Percentiles rank a stretch among this genome's conserved stretches.
These are phyloP conservation scores for Petrolisthes cinctipes DNA, from an alignment of 2,888 invertebrate species.

Conservation along the genomic window DNA sequence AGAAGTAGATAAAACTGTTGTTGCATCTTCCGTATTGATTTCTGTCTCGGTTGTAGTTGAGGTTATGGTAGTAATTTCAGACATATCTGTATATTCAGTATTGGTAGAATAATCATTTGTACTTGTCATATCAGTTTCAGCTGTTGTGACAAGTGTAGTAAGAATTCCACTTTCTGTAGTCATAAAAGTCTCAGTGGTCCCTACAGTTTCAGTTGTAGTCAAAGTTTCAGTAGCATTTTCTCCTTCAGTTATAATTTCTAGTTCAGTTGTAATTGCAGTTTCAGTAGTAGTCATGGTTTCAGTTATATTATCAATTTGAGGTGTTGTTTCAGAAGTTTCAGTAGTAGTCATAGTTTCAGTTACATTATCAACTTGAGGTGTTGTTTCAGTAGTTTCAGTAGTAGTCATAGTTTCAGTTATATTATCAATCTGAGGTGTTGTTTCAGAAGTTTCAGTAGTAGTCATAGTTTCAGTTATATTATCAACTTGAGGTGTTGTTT, in stretches of 20 bases:
- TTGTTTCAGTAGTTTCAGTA: neutral
- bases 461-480: neutral
- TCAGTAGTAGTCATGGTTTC: neutral
- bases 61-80: no score
- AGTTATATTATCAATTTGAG: neutral
- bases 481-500: neutral
- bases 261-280: neutral
- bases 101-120: no score
- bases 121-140: neutral
- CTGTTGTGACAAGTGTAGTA: neutral
- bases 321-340: neutral
- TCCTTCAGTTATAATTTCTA: neutral
- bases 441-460: neutral
- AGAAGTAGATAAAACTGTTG: no score
- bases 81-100: no score
- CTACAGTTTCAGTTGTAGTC: neutral
- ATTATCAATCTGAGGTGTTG: neutral
- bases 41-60: no score
- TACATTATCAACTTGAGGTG: neutral
- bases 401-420: neutral
- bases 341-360: neutral
- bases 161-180: neutral
- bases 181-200: neutral
- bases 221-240: neutral
- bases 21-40: no score